A percentile compares a stretch with the other conserved stretches of the same genome.
Conservation (phyloP, 1,140 invertebrate genomes). For the Condylostylus longicornis region DNA sequence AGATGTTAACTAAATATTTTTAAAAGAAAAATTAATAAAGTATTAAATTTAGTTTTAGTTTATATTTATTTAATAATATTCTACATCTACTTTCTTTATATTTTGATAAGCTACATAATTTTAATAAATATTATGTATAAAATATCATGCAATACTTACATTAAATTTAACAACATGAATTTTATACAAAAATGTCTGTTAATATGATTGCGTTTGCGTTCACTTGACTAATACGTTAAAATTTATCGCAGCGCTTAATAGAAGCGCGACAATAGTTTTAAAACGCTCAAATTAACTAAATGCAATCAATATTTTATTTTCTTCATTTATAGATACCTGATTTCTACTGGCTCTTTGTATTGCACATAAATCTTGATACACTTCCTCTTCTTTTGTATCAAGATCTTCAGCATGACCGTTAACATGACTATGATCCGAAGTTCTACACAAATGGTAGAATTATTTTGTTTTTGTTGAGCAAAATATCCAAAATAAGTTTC, state of each 20-base stretch:
- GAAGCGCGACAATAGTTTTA: too few species aligned
- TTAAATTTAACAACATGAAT: too few species aligned
- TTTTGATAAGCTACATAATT: too few species aligned
- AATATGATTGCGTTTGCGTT: too few species aligned
- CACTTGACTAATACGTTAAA: too few species aligned
- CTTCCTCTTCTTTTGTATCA: slow-evolving; percentile 33
- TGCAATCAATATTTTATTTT: background rate
- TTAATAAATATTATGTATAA: too few species aligned
- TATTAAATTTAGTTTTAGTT: too few species aligned
- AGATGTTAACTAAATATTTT: slow-evolving; percentile 35
- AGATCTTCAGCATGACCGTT: slow-evolving; percentile 31
- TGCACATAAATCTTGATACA: slow-evolving; percentile 33
- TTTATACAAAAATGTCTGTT: too few species aligned
- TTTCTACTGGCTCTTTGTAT: slow-evolving; percentile 30
- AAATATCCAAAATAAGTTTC: background rate
- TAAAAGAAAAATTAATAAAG: too few species aligned
- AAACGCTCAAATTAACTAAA: too few species aligned
- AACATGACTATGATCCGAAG: slow-evolving; percentile 29
- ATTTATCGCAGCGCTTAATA: too few species aligned
- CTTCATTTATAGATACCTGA: slow-evolving; percentile 31
- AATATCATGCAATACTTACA: too few species aligned
- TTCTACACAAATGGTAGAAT: slow-evolving; percentile 13
- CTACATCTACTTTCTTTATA: background rate
- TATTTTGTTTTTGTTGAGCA: background rate
- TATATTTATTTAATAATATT: background rate